A percentile compares a stretch with the other conserved stretches of the same genome.
phyloP scores from a whole-genome alignment of 2,888 invertebrate genomes.

The Diloba caeruleocephala region DNA sequence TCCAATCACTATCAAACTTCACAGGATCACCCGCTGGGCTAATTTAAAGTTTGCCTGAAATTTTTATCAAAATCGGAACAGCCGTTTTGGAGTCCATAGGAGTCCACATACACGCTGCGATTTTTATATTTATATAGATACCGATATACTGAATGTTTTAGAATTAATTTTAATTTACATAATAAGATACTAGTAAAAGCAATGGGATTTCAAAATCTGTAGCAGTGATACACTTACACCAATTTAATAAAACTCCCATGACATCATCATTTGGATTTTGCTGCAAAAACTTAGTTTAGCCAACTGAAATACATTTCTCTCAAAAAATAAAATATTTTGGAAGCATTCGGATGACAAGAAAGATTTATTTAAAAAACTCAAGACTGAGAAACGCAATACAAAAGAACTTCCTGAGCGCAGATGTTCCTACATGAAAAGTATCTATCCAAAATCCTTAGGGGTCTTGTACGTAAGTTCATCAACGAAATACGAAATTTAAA shows the following conservation, averaged over 20 bases:
- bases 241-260: conserved; percentile 17
- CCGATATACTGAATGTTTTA: too few species aligned
- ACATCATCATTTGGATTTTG: not conserved
- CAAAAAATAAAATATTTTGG: conserved; percentile 25
- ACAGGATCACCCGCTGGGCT: too few species aligned
- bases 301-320: conserved; percentile 22
- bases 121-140: too few species aligned
- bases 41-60: too few species aligned
- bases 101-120: too few species aligned
- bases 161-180: too few species aligned
- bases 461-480: conserved; percentile 48
- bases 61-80: too few species aligned
- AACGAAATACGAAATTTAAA: conserved; percentile 53
- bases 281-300: conserved; percentile 22
- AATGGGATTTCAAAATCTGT: too few species aligned
- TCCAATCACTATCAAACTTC: too few species aligned
- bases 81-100: too few species aligned
- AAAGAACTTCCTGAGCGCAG: conserved; percentile 53
- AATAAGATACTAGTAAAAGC: too few species aligned
- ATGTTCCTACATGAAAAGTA: conserved; percentile 51
- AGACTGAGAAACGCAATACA: conserved; percentile 27
- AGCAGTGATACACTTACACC: too few species aligned
- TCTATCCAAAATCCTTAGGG: conserved; percentile 47
- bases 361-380: conserved; percentile 40
- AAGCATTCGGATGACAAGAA: conserved; percentile 20